Base-by-base conservation (phyloP, 1,140 invertebrate genomes). In the Drosophila parabipectinata region DNA sequence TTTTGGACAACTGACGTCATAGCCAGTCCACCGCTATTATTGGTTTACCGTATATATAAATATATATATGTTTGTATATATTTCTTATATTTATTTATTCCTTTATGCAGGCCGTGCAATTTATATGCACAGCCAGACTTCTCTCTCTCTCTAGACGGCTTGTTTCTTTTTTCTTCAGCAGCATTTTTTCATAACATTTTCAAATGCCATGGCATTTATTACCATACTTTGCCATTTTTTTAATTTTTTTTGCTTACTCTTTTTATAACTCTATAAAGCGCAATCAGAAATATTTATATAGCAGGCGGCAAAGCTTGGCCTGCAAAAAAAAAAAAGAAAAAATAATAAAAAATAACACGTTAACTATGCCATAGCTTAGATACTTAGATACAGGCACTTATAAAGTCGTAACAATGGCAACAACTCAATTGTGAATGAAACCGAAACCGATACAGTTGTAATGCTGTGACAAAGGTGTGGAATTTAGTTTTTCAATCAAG, bases 181-280 rank as follows among this genome's bases (percentile, higher is more conserved):
- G 47, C 37, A 52, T 53, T 72, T 72, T 73, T 59, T 76, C 78
- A 87, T 85, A 87, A 82, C 78, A 87, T 87, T 85, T 87, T 87
- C 67, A 85, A 85, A 85, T 87, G 81, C 82, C 81, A 82, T 81
- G 81, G 82, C 81, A 85, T 85, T 85, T 87, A 85, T 85, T 85
- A 85, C 68, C 82, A 87, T 87, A 87, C 75, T 85, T 67, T 87
- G 74, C 62, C 41, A 59, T 54, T 63, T 73, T 47, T 18, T 18
- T 18, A 1, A 18, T 18, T 18, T 47, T 47, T 60, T 21, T 32
- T 39, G 26, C 37, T 51, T 39, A 63, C 47, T 60, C 67, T 28
- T 69, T 77, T 85, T 67, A 81, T 80, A 85, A 85, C 81, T 80
- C 72, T 62, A 84, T 84, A 74, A 85, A 66, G 52, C 59, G 72